These are phyloP conservation scores for Rhynchonema sp. DNA, from an alignment of 2,888 invertebrate species.

Conservation along the genomic window DNA sequence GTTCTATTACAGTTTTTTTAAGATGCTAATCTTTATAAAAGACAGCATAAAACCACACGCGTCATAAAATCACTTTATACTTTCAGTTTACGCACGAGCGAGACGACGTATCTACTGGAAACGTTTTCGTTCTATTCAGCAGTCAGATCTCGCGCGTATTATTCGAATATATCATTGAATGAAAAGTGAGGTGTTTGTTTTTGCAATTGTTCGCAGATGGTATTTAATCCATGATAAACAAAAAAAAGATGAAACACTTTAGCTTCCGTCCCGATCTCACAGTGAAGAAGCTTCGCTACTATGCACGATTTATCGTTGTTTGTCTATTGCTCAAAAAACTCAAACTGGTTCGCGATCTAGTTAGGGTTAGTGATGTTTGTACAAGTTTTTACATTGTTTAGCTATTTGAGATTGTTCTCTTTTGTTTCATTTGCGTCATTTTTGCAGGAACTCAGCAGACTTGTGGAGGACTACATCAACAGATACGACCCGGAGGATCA, in stretches of 20 bases:
- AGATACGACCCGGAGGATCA: conserved; percentile 93
- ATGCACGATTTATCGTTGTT: conserved; percentile 86
- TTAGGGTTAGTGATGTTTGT: conserved; percentile 36
- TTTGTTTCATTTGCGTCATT: too few species aligned
- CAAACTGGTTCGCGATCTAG: conserved; percentile 72
- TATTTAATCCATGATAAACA: too few species aligned
- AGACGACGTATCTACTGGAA: conserved; percentile 83
- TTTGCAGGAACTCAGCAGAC: conserved; percentile 64
- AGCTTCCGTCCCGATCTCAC: conserved; percentile 53
- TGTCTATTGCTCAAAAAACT: conserved; percentile 77
- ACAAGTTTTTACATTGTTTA: not conserved
- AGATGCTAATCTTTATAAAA: too few species aligned
- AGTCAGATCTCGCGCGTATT: conserved; percentile 75
- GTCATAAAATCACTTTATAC: not conserved
- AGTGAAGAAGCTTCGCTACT: conserved; percentile 82
- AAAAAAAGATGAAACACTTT: not conserved
- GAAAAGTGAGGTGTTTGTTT: not conserved
- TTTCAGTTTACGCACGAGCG: conserved; percentile 73
- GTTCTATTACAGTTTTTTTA: too few species aligned
- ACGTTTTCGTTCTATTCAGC: conserved; percentile 90
- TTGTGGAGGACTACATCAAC: conserved; percentile 80
- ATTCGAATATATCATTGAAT: conserved; percentile 40
- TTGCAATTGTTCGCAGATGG: too few species aligned
- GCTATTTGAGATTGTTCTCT: too few species aligned
- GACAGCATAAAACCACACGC: too few species aligned